phyloP scores from a whole-genome alignment of 2,113 vertebrate species.

The Prinia subflava region DNA sequence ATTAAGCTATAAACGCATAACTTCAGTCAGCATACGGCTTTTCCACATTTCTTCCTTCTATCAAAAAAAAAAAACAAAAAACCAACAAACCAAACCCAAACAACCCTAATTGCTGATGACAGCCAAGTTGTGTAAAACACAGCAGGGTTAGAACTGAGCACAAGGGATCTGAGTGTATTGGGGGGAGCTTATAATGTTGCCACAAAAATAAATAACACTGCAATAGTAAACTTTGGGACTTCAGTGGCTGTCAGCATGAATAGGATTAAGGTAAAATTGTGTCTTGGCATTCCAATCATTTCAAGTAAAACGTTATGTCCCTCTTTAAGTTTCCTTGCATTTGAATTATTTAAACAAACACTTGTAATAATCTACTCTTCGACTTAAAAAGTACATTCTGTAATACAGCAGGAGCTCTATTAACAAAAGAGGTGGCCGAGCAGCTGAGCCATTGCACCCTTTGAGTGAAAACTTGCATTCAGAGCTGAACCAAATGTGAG shows the following conservation, averaged over 20 bases:
- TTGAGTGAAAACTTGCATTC: neutral
- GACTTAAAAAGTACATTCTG: neutral
- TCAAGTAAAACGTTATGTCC: neutral
- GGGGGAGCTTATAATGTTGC: neutral
- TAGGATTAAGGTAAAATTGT: neutral
- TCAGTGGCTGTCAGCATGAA: accelerated
- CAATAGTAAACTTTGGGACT: neutral
- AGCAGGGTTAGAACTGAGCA: neutral
- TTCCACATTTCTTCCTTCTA: neutral
- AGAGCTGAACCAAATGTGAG: neutral
- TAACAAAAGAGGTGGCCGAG: neutral
- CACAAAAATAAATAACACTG: neutral
- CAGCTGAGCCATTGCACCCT: neutral
- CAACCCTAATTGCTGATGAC: neutral
- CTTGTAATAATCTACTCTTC: neutral
- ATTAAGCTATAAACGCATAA: neutral
- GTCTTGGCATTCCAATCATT: neutral
- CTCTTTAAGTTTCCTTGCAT: neutral
- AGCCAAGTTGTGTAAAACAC: neutral
- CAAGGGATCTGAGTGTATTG: neutral
- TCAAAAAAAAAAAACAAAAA: neutral
- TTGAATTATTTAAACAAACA: neutral
- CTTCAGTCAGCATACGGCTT: neutral
- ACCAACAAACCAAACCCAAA: neutral
- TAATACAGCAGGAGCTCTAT: neutral